These are phyloP conservation scores for Eupsilia transversa DNA, from an alignment of 2,888 invertebrate species.

Conservation along the genomic window DNA sequence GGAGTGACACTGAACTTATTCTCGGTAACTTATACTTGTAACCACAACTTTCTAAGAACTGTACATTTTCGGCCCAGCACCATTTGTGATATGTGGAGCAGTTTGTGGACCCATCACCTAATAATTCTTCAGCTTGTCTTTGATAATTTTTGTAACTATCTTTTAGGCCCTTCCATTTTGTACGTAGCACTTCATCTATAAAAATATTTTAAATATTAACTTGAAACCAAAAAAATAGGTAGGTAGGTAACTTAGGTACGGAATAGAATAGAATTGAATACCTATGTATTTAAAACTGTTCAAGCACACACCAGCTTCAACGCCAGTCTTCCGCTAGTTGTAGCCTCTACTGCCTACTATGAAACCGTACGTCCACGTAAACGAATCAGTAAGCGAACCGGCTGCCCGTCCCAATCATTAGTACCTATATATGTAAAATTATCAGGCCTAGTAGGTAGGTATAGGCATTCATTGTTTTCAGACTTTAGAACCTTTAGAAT, in stretches of 20 bases:
- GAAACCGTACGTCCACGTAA: too few relatives aligned
- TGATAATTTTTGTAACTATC: constrained; percentile 46
- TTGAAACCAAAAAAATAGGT: background rate
- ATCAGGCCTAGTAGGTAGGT: background rate
- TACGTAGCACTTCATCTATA: constrained; percentile 38
- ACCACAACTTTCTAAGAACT: constrained; percentile 32
- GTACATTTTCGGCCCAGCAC: constrained; percentile 45
- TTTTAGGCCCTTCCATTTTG: constrained; percentile 49
- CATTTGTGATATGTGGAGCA: constrained; percentile 32
- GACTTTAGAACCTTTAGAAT: background rate
- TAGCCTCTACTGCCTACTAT: too few relatives aligned
- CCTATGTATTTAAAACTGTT: too few relatives aligned
- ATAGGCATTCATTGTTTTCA: background rate
- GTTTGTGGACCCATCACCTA: background rate
- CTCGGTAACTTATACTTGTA: constrained; percentile 8
- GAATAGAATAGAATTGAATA: too few relatives aligned
- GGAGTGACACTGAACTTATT: constrained; percentile 14
- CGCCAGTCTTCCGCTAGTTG: too few relatives aligned
- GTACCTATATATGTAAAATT: too few relatives aligned
- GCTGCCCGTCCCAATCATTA: background rate
- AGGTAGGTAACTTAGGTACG: background rate
- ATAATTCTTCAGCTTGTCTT: constrained; percentile 18
- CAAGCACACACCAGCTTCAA: too few relatives aligned
- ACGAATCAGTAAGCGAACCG: background rate
- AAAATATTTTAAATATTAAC: background rate